These are phyloP conservation scores for Sarcophaga bullata DNA, from an alignment of 1,140 invertebrate genomes.

Conservation along the genomic window DNA sequence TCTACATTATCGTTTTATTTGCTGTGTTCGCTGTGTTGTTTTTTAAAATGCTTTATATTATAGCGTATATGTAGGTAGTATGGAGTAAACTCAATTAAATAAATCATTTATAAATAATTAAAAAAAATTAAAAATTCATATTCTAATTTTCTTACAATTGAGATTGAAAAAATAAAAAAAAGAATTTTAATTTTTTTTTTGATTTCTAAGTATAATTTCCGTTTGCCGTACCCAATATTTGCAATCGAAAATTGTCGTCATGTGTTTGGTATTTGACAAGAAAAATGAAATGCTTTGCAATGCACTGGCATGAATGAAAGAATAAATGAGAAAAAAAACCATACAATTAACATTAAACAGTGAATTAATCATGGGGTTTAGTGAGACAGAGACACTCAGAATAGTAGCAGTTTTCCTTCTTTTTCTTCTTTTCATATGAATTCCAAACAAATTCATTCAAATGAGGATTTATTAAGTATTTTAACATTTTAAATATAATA, in stretches of 20 bases:
- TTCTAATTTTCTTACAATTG: not conserved
- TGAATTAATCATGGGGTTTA: slow-evolving; percentile 16
- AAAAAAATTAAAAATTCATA: no score
- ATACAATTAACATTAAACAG: not conserved
- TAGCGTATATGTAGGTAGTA: no score
- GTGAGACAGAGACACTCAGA: not conserved
- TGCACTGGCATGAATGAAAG: not conserved
- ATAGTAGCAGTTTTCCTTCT: not conserved
- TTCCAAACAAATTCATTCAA: no score
- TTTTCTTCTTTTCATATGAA: no score
- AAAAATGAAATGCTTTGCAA: not conserved
- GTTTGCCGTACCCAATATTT: slow-evolving; percentile 2
- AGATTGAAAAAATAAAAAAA: no score
- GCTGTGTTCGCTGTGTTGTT: no score
- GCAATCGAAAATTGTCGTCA: slow-evolving; percentile 31
- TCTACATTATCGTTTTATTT: no score
- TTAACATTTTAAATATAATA: no score
- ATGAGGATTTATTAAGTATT: no score
- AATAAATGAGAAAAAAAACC: not conserved
- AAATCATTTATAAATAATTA: not conserved
- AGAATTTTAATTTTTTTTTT: not conserved
- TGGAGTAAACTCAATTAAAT: no score
- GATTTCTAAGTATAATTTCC: slow-evolving; percentile 28
- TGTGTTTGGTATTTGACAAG: slow-evolving; percentile 15
- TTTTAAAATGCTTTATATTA: no score